Base-by-base conservation (phyloP, 1,140 invertebrate genomes). In the Macrobrachium nipponense region DNA sequence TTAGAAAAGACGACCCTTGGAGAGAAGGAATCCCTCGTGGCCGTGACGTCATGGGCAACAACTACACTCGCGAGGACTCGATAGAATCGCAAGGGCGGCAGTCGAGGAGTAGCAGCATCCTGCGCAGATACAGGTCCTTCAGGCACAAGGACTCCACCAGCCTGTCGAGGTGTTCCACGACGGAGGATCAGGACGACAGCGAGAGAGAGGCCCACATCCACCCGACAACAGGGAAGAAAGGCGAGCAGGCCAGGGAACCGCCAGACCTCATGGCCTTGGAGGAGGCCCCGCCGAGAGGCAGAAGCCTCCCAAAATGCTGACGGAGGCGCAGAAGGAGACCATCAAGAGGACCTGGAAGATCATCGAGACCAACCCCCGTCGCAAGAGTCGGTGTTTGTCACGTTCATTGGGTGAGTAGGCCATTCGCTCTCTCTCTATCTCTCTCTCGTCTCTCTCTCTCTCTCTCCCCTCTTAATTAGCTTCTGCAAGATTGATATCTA, bases 241-340 rank as follows among this genome's bases (percentile, higher is more conserved):
- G 58, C 5, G 76, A n/a, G n/a, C n/a, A n/a, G 36, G 68, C 51
- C 58, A 43, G 58, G 43, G 75, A 72, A n/a, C 59, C 60, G 12
- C 23, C 27, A 0, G 51, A 20, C 4, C 44, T 62, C 14, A 36
- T 8, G 17, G 60, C 59, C 10, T 17, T 18, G 68, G 20, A n/a
- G 77, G 36, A 7, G 58, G n/a, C n/a, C n/a, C n/a, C n/a, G n/a
- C n/a, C 43, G 66, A 62, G 51, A 59, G 23, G 14, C 18, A 15
- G 23, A 76, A 64, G 5, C 51, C 76, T 8, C 83, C 83, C 5
- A 27, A 64, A 18, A 62, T 73, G 17, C 88, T 93, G 51, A 92
- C 91, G 0, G 91, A 92, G 36, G 89, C 80, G n/a, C 83, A 85
- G 83, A 66, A 70, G 76, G 83, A 85, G 59, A 79, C 66, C 23